phyloP scores from a whole-genome alignment of 1,140 invertebrate species.

The Pseudomyrmex pallidus region DNA sequence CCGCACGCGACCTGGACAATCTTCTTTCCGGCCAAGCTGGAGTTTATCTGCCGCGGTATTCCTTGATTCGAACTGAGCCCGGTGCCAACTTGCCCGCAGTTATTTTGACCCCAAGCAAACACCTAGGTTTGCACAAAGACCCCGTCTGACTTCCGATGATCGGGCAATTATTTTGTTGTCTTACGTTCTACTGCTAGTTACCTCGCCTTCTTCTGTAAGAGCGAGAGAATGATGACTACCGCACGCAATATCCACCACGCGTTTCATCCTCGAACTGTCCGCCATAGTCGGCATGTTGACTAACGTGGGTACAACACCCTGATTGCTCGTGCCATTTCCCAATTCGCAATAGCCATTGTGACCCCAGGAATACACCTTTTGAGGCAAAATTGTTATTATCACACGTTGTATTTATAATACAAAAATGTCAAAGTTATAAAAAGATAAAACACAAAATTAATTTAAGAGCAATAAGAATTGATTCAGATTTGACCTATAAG shows the following conservation, averaged over 20 bases:
- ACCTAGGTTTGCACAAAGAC: conserved; percentile 81
- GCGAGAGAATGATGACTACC: conserved; percentile 89
- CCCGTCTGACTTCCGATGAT: neutral
- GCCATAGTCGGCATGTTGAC: conserved; percentile 79
- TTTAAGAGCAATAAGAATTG: no score
- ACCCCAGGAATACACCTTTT: conserved; percentile 88
- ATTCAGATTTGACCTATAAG: no score
- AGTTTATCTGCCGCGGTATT: conserved; percentile 83
- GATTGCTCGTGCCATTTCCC: conserved; percentile 87
- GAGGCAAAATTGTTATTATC: neutral
- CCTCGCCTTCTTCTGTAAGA: conserved; percentile 87
- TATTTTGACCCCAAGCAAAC: conserved; percentile 90
- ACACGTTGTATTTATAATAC: no score
- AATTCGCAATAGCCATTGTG: conserved; percentile 89
- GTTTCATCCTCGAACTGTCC: conserved; percentile 82
- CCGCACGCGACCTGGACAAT: conserved; percentile 88
- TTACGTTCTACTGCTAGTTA: conserved; percentile 66
- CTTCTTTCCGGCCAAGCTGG: conserved; percentile 84
- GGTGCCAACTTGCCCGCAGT: conserved; percentile 89
- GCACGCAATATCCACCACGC: conserved; percentile 87
- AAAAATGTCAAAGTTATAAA: no score
- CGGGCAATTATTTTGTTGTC: neutral
- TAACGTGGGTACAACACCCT: conserved; percentile 85
- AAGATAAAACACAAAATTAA: no score
- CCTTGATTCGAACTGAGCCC: conserved; percentile 72